A percentile compares a stretch with the other conserved stretches of the same genome.
These are phyloP conservation scores for Harmothoe impar DNA, from an alignment of 2,888 invertebrate species.

Conservation along the genomic window DNA sequence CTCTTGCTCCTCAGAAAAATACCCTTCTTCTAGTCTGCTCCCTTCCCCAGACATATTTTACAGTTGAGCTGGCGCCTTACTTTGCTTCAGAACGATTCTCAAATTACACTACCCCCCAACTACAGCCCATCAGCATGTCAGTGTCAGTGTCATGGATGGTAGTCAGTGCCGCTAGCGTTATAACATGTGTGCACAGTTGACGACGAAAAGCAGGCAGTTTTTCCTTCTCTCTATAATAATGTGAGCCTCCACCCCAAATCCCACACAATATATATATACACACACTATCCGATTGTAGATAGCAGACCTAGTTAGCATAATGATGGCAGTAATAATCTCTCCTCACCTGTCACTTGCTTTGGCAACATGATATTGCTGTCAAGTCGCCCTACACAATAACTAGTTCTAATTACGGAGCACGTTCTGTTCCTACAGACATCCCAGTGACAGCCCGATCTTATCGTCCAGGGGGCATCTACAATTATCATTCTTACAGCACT, in stretches of 20 bases:
- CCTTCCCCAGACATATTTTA: background rate
- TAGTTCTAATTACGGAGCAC: conserved; percentile 41
- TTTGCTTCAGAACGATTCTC: background rate
- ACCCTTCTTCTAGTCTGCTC: background rate
- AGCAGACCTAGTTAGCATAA: conserved; percentile 19
- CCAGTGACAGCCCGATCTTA: conserved; percentile 20
- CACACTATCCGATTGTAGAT: background rate
- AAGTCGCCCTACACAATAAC: background rate
- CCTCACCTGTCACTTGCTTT: background rate
- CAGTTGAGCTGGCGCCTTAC: background rate
- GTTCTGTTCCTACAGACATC: background rate
- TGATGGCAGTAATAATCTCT: conserved; percentile 1
- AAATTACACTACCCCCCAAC: background rate
- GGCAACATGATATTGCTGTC: conserved; percentile 48
- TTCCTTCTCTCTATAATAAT: background rate
- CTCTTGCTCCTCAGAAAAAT: background rate
- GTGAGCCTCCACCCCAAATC: background rate
- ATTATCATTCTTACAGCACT: conserved; percentile 50
- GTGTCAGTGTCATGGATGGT: background rate
- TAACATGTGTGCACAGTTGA: background rate
- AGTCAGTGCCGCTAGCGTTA: background rate
- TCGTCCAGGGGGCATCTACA: conserved; percentile 20
- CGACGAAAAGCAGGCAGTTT: background rate
- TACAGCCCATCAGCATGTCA: background rate
- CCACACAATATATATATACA: background rate